A percentile compares a stretch with the other conserved stretches of the same genome.
Conservation (phyloP, 2,113 vertebrate species). For the Phaethon lepturus region DNA sequence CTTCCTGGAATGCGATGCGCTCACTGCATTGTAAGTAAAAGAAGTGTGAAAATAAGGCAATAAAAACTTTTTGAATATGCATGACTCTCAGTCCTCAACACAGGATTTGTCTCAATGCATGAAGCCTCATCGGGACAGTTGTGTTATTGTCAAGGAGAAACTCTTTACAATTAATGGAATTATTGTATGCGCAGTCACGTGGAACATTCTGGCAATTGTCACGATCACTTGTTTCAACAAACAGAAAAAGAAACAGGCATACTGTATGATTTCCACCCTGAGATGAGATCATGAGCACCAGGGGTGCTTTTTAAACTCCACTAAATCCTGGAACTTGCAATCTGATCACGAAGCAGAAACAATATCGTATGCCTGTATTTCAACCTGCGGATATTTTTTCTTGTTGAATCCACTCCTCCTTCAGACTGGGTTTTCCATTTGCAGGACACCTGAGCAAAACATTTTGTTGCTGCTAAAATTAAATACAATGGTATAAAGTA, state of each 20-base stretch:
- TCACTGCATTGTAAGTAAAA: conserved; percentile 81
- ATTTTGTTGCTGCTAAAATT: background rate
- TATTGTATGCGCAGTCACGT: background rate
- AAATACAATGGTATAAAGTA: background rate
- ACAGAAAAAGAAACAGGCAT: background rate
- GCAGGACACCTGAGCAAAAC: background rate
- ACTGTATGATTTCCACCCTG: background rate
- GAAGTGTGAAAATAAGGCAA: background rate
- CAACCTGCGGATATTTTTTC: background rate
- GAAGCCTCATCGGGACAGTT: background rate
- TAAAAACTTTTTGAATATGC: background rate
- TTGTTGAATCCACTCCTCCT: background rate
- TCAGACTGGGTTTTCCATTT: background rate
- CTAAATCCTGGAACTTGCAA: background rate
- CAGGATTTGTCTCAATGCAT: background rate
- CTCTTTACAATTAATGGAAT: conserved; percentile 14
- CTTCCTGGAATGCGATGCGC: conserved; percentile 75
- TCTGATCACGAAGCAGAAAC: background rate
- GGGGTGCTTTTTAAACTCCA: background rate
- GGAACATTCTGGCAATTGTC: background rate
- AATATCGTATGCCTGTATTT: background rate
- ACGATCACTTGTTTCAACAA: background rate
- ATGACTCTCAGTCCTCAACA: background rate
- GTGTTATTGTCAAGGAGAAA: background rate
- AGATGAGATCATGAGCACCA: background rate